A percentile compares a stretch with the other conserved stretches of the same genome.
Conservation (phyloP, 2,888 invertebrate genomes). For the Heliconius charithonia region DNA sequence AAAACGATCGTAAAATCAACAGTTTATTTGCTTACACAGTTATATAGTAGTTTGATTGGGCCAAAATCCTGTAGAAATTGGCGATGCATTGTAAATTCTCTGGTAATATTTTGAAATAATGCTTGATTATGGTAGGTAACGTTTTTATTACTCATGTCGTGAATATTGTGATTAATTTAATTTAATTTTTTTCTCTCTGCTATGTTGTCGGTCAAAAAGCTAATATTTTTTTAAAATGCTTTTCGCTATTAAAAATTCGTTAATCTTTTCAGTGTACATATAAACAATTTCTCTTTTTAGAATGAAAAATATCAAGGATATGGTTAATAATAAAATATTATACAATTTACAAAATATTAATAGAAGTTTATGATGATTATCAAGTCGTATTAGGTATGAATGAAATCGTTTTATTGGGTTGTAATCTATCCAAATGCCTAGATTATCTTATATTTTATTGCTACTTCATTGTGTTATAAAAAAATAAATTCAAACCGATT, state of each 20-base stretch:
- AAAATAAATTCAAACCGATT: not conserved
- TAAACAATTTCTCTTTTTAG: not conserved
- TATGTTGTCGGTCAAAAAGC: not conserved
- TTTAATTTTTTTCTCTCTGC: not conserved
- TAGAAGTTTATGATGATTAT: constrained; percentile 6
- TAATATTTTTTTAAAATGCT: not conserved
- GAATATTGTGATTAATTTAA: not conserved
- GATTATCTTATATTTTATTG: constrained; percentile 12
- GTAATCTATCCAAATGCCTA: constrained; percentile 4
- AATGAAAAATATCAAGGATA: not conserved
- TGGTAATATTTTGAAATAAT: not conserved
- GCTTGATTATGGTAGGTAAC: not conserved
- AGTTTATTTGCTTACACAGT: constrained; percentile 37
- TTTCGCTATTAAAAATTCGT: not conserved
- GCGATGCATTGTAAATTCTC: not conserved
- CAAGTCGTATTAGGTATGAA: not conserved
- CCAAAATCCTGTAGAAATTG: constrained; percentile 19
- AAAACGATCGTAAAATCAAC: constrained; percentile 36
- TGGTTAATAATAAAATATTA: too few relatives aligned
- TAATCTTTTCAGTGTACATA: not conserved
- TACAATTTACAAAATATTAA: not conserved
- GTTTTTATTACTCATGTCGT: not conserved
- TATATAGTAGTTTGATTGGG: constrained; percentile 33
- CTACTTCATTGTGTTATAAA: constrained; percentile 1
- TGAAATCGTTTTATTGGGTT: constrained; percentile 10